These are phyloP conservation scores for Hydractinia symbiolongicarpus DNA, from an alignment of 30 jellyfish, hydroid and myxozoan genomes.

Conservation along the genomic window DNA sequence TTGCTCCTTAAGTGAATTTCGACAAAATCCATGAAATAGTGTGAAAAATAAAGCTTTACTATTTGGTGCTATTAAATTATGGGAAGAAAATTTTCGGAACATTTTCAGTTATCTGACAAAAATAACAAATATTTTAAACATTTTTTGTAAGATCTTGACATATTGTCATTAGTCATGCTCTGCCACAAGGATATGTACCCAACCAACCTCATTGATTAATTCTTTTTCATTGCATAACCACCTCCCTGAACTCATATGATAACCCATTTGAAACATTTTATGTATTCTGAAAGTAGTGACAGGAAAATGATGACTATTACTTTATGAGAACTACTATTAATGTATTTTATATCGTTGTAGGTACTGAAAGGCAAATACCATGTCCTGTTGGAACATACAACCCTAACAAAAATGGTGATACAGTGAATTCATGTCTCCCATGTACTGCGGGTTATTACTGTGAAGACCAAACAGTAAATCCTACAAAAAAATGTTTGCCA, in stretches of 20 bases:
- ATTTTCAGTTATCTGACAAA: too few relatives aligned
- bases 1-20: too few relatives aligned
- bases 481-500: constrained; percentile 50
- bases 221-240: too few relatives aligned
- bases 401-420: constrained; percentile 67
- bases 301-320: neutral
- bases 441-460: constrained; percentile 96
- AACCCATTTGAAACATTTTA: neutral
- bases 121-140: too few relatives aligned
- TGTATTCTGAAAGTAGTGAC: neutral
- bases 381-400: constrained; percentile 98
- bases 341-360: constrained; percentile 29
- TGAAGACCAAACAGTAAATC: constrained; percentile 68
- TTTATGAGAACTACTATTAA: neutral
- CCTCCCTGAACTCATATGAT: too few relatives aligned
- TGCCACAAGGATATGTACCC: neutral
- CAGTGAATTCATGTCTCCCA: constrained; percentile 78
- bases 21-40: too few relatives aligned
- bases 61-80: too few relatives aligned
- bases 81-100: too few relatives aligned
- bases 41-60: too few relatives aligned
- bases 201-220: neutral
- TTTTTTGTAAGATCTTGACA: too few relatives aligned
- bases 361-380: constrained; percentile 80
- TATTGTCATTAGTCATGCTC: too few relatives aligned